Conservation (phyloP, 2,797 vertebrate species). For the Amphiprion clarkii region DNA sequence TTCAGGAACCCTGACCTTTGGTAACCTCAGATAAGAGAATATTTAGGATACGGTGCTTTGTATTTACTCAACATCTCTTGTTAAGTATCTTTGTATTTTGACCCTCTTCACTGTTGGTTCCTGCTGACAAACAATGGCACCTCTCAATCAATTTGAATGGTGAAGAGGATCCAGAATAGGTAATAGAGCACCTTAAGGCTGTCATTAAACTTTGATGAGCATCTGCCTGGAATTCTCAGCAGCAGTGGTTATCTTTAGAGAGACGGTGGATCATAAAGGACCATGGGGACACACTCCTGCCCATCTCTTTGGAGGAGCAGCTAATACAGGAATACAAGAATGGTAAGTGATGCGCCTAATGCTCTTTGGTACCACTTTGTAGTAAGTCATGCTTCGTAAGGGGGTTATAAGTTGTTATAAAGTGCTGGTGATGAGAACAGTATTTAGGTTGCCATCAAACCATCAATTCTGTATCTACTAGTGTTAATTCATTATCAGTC, state of each 20-base stretch:
- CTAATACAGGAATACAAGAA: constrained; percentile 56
- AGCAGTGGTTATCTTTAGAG: constrained; percentile 59
- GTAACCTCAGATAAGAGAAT: background rate
- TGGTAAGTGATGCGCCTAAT: constrained; percentile 64
- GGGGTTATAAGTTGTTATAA: background rate
- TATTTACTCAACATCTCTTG: background rate
- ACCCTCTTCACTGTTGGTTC: background rate
- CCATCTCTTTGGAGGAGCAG: constrained; percentile 54
- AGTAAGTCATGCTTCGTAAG: background rate
- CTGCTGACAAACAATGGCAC: constrained; percentile 41
- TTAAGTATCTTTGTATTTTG: constrained; percentile 5
- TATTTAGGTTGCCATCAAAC: no score
- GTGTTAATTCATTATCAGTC: no score
- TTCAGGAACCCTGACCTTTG: background rate
- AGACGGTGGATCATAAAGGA: constrained; percentile 40
- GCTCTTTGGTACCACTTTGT: background rate
- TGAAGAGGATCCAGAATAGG: constrained; percentile 82
- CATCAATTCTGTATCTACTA: no score
- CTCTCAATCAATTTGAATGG: constrained; percentile 54
- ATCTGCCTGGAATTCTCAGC: constrained; percentile 76
- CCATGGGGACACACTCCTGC: constrained; percentile 20
- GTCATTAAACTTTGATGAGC: constrained; percentile 87
- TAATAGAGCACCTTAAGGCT: constrained; percentile 84
- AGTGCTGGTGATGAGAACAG: no score
- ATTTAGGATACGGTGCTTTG: background rate